Evolutionary conservation across 2,888 invertebrate species (phyloP).

Genomic region (Standfussiana lucernea): DNA sequence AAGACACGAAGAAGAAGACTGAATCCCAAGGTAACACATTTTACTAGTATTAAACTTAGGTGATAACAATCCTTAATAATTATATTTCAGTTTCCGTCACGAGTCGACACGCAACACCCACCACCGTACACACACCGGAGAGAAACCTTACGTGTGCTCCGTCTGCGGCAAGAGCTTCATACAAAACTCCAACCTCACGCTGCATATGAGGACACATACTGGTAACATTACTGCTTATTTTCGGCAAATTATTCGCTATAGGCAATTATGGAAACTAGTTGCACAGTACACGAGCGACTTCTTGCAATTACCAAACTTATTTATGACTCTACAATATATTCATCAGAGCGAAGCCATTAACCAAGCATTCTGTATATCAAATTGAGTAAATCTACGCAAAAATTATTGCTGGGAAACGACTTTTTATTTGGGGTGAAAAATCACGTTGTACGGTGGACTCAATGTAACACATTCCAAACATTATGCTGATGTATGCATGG

Average conservation of each 20-base stretch:
- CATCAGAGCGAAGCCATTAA: no score
- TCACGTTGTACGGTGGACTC: no score
- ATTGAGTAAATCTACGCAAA: no score
- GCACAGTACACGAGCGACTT: no score
- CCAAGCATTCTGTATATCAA: no score
- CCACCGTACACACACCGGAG: slow-evolving; percentile 91
- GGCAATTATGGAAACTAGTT: background rate
- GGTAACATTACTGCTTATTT: slow-evolving; percentile 67
- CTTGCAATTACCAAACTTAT: background rate
- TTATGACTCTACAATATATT: no score
- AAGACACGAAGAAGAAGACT: background rate
- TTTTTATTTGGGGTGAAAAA: no score
- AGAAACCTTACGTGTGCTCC: slow-evolving; percentile 90
- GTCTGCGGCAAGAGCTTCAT: slow-evolving; percentile 91
- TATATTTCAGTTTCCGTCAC: slow-evolving; percentile 87
- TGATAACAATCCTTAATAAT: background rate
- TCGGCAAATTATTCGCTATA: background rate
- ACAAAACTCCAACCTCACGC: slow-evolving; percentile 90
- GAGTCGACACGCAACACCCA: slow-evolving; percentile 91
- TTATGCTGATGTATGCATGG: no score
- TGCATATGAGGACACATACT: slow-evolving; percentile 87
- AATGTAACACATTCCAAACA: no score
- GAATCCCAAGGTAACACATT: background rate
- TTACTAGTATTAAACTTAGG: background rate
- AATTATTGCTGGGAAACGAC: no score